Percentiles rank a stretch among this genome's conserved stretches.
Evolutionary conservation across 2,888 invertebrate genomes (phyloP).

Genomic region (Cataglyphis cursor): DNA sequence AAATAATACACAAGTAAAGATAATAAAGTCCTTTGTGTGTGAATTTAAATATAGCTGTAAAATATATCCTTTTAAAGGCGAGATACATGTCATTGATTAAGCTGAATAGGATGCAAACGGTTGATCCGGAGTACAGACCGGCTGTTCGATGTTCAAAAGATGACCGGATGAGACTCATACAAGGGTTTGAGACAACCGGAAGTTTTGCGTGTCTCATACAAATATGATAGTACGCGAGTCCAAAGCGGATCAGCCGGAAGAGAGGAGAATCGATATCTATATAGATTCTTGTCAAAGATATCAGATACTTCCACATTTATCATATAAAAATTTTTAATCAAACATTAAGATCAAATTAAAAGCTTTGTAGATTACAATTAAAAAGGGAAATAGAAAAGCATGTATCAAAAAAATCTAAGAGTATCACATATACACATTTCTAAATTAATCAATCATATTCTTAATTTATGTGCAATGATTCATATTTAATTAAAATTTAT

Average conservation of each 20-base stretch:
- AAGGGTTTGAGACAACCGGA: conserved; percentile 72
- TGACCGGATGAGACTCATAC: conserved; percentile 72
- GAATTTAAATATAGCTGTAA: conserved; percentile 12
- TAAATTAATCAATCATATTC: neutral
- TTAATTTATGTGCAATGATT: neutral
- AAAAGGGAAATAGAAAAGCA: neutral
- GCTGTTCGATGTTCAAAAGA: conserved; percentile 64
- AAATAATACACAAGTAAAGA: neutral
- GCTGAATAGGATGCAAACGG: conserved; percentile 65
- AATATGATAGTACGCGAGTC: conserved; percentile 51
- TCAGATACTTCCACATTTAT: neutral
- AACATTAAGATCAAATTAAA: neutral
- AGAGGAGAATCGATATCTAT: conserved; percentile 39
- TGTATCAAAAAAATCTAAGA: neutral
- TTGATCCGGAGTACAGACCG: conserved; percentile 64
- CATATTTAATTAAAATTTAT: neutral
- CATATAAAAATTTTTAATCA: neutral
- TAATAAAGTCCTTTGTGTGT: conserved; percentile 7
- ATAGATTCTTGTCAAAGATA: neutral
- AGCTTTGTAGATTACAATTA: neutral
- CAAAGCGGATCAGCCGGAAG: conserved; percentile 56
- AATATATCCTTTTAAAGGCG: conserved; percentile 23
- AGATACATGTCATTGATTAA: conserved; percentile 41
- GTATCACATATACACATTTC: neutral
- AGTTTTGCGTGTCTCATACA: conserved; percentile 60